Evolutionary conservation across 2,797 vertebrate species (phyloP).

Genomic region (Cryptoprocta ferox): DNA sequence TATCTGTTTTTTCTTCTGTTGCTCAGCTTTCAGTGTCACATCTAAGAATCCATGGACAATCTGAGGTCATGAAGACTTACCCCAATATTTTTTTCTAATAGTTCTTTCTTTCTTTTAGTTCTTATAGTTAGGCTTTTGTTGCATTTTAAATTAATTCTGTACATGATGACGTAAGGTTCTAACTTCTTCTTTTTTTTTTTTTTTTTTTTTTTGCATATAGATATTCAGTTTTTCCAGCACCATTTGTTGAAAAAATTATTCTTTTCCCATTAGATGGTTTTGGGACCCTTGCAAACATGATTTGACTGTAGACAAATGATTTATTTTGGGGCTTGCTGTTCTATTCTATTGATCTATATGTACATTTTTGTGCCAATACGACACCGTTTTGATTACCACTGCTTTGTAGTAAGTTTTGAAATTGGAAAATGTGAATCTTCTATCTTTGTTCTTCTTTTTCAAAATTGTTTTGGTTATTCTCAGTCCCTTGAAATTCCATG

Average conservation of each 20-base stretch:
- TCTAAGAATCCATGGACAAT: background rate
- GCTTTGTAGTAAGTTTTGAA: background rate
- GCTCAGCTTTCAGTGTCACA: background rate
- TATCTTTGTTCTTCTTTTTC: background rate
- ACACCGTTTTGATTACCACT: background rate
- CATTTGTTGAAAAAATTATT: background rate
- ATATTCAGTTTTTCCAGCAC: background rate
- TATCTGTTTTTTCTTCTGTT: background rate
- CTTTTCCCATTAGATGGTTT: background rate
- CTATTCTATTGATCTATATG: background rate
- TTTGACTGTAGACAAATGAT: background rate
- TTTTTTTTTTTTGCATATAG: background rate
- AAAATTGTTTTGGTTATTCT: background rate
- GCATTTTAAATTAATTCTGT: background rate
- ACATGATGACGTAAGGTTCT: background rate
- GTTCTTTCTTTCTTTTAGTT: background rate
- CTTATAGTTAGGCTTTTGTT: background rate
- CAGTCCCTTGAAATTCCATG: background rate
- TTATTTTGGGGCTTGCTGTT: background rate
- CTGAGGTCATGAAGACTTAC: background rate
- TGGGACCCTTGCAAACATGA: background rate
- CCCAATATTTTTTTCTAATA: background rate
- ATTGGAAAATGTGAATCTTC: background rate
- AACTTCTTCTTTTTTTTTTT: background rate
- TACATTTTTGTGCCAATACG: background rate